A percentile compares a stretch with the other conserved stretches of the same genome.
Evolutionary conservation across 2,113 vertebrate species (phyloP).

Genomic region (Ciconia stormi): DNA sequence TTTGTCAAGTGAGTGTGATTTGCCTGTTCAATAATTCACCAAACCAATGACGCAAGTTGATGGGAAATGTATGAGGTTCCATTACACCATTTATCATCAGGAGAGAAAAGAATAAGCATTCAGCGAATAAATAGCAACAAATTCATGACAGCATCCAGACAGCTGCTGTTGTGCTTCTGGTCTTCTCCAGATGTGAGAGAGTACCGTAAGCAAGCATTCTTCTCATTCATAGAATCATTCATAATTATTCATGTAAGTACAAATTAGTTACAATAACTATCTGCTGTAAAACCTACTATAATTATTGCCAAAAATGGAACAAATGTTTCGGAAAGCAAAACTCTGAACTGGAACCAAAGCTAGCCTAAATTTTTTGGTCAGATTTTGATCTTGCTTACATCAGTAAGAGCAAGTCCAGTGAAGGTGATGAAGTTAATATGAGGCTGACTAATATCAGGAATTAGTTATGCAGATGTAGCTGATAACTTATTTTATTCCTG

Average conservation of each 20-base stretch:
- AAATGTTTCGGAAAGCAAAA: not conserved
- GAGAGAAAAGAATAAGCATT: not conserved
- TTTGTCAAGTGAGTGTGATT: slow-evolving; percentile 29
- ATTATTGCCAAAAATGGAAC: not conserved
- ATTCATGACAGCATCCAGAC: slow-evolving; percentile 6
- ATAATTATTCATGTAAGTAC: slow-evolving; percentile 4
- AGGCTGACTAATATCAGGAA: not conserved
- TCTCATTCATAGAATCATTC: not conserved
- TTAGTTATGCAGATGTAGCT: not conserved
- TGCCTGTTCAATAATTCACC: slow-evolving; percentile 45
- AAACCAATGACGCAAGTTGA: slow-evolving; percentile 17
- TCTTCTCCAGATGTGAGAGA: slow-evolving; percentile 5
- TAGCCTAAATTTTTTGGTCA: not conserved
- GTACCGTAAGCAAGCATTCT: not conserved
- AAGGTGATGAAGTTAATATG: not conserved
- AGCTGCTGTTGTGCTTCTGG: slow-evolving; percentile 25
- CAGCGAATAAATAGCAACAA: slow-evolving; percentile 25
- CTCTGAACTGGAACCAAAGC: not conserved
- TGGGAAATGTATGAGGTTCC: slow-evolving; percentile 35
- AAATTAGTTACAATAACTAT: slow-evolving; percentile 5
- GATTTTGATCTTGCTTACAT: not conserved
- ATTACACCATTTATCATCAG: slow-evolving; percentile 16
- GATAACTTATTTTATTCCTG: not conserved
- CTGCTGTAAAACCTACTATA: not conserved
- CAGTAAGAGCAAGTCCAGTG: not conserved